These are phyloP conservation scores for Xestia xanthographa DNA, from an alignment of 2,888 invertebrate genomes.

Conservation along the genomic window DNA sequence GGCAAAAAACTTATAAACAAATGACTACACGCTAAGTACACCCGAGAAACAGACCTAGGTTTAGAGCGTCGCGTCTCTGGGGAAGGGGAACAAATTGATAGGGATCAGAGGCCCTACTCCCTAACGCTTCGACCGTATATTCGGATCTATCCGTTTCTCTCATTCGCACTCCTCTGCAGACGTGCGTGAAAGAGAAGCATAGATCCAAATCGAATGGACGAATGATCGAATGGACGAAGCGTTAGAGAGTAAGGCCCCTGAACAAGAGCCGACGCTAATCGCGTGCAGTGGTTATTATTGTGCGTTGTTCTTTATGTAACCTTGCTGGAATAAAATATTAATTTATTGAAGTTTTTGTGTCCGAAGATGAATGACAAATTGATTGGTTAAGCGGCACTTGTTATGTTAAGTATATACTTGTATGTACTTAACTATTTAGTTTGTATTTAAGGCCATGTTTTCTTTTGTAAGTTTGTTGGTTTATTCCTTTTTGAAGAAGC, in stretches of 20 bases:
- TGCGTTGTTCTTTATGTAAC: slow-evolving; percentile 25
- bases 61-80: background rate
- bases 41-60: background rate
- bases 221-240: no score
- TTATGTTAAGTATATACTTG: slow-evolving; percentile 39
- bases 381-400: slow-evolving; percentile 52
- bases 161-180: no score
- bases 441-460: slow-evolving; percentile 52
- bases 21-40: background rate
- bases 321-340: slow-evolving; percentile 54
- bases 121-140: no score
- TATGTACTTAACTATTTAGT: slow-evolving; percentile 29
- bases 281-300: background rate
- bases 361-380: slow-evolving; percentile 54
- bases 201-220: no score
- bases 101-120: no score
- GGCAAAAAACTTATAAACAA: background rate
- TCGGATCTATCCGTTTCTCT: no score
- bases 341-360: slow-evolving; percentile 56
- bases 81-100: background rate
- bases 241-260: no score
- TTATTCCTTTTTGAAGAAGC: slow-evolving; percentile 38
- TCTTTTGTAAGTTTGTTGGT: slow-evolving; percentile 42
- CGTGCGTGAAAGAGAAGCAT: no score
- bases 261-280: background rate